phyloP scores from a whole-genome alignment of 2,888 invertebrate species.

The Ectemnius cavifrons region DNA sequence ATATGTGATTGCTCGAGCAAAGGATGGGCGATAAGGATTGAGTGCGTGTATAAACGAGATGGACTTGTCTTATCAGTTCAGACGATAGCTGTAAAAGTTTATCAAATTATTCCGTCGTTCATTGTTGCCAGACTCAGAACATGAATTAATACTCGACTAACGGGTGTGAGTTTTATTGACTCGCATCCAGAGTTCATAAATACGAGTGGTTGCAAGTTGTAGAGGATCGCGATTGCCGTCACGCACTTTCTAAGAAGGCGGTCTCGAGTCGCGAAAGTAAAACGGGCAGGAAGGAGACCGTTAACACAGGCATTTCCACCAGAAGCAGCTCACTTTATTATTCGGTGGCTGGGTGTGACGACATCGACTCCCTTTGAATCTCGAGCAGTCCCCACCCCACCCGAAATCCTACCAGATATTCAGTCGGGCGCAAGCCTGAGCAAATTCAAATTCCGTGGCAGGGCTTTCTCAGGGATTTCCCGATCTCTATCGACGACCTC shows the following conservation, averaged over 20 bases:
- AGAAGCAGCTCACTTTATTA: constrained; percentile 50
- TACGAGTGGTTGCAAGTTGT: too few species aligned
- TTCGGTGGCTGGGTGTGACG: constrained; percentile 47
- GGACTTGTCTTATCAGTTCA: too few species aligned
- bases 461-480: constrained; percentile 58
- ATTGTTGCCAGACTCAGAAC: too few species aligned
- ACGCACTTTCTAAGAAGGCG: not conserved
- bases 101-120: too few species aligned
- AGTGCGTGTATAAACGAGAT: too few species aligned
- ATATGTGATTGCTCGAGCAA: too few species aligned
- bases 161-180: too few species aligned
- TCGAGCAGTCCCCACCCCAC: constrained; percentile 23
- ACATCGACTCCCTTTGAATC: constrained; percentile 48
- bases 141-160: too few species aligned
- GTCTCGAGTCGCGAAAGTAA: constrained; percentile 17
- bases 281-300: constrained; percentile 28
- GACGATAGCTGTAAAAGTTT: too few species aligned
- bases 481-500: constrained; percentile 60
- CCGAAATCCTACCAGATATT: not conserved
- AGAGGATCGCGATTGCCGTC: too few species aligned
- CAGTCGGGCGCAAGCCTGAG: constrained; percentile 39
- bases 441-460: constrained; percentile 68
- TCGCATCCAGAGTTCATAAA: too few species aligned
- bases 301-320: constrained; percentile 46
- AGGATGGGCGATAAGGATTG: too few species aligned